Base-by-base conservation (phyloP, 2,888 invertebrate species). In the Ceramica pisi region DNA sequence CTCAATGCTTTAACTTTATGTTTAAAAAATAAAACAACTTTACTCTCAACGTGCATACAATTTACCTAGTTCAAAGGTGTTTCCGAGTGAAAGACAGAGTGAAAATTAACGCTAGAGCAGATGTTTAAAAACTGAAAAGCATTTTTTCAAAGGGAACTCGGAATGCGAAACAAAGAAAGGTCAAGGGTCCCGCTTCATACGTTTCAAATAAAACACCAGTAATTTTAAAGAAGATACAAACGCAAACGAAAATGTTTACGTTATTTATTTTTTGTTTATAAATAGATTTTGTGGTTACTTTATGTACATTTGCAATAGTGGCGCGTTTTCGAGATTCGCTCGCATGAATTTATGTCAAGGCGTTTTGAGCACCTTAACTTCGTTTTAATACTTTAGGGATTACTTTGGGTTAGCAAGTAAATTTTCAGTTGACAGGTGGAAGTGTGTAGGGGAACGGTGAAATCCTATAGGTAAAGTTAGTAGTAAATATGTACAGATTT, bases 351-450 rank as follows among this genome's bases (percentile, higher is more conserved):
- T 68, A 74, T 74, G 73, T 78, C 67, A 74, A 65, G 66, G 64
- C 65, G 21, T 70, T 80, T 65, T 62, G 53, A 78, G 56, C 53
- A 70, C 51, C 51, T 71, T 74, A 67, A 76, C 66, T 78, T 72
- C 50, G 50, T 70, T 73, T 77, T 77, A 82, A 85, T 78, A 62
- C 85, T 80, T 73, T 56, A 46, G 78, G 75, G 85, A 67, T 75
- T 76, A 75, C 71, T 50, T 23, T 41, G 26, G 64, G 66, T 69
- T 64, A 62, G 65, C 53, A 65, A 68, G 66, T 79, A 79, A 70
- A 82, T 75, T 75, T 70, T 51, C 56, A 59, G 75, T 70, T 48
- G 65, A 66, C 41, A 60, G 44, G 50, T 51, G 56, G 55, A 73
- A 71, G 61, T 71, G 26, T 68, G 63, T 59, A 60, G 59, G 55